phyloP scores from a whole-genome alignment of 2,113 vertebrate species.

The Gila orcuttii region DNA sequence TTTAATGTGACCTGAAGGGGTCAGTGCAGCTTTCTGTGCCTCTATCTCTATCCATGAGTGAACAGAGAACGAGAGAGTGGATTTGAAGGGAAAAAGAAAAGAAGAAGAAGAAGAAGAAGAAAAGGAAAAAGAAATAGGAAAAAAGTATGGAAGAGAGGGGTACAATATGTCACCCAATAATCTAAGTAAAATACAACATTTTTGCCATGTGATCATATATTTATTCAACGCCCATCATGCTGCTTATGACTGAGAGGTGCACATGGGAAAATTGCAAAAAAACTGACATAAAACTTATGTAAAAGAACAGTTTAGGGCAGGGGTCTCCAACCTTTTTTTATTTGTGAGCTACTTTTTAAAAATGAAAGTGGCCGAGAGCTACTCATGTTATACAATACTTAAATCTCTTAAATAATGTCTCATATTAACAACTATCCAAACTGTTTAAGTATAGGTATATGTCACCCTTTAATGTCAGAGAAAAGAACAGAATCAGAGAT shows the following conservation, averaged over 20 bases:
- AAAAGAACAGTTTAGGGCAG: too few species aligned
- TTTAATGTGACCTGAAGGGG: constrained; percentile 80
- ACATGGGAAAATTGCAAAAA: neutral
- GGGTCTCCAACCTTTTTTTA: too few species aligned
- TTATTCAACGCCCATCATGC: neutral
- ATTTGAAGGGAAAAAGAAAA: constrained; percentile 22
- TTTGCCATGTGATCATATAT: neutral
- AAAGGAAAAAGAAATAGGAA: constrained; percentile 14
- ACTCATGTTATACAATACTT: too few species aligned
- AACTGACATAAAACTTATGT: neutral
- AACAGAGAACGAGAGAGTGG: constrained; percentile 36
- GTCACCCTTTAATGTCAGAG: too few species aligned
- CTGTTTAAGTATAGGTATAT: too few species aligned
- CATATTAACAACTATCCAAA: too few species aligned
- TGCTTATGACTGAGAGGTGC: neutral
- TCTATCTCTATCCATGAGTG: constrained; percentile 55
- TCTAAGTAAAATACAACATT: neutral
- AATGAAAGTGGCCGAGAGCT: too few species aligned
- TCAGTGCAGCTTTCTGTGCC: constrained; percentile 70
- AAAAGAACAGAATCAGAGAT: too few species aligned
- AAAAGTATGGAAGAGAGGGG: neutral
- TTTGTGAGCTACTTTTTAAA: too few species aligned
- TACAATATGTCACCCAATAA: neutral
- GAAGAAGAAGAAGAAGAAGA: constrained; percentile 42
- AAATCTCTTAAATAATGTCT: too few species aligned